Conservation (phyloP, 2,797 vertebrate genomes). For the Iguana delicatissima region DNA sequence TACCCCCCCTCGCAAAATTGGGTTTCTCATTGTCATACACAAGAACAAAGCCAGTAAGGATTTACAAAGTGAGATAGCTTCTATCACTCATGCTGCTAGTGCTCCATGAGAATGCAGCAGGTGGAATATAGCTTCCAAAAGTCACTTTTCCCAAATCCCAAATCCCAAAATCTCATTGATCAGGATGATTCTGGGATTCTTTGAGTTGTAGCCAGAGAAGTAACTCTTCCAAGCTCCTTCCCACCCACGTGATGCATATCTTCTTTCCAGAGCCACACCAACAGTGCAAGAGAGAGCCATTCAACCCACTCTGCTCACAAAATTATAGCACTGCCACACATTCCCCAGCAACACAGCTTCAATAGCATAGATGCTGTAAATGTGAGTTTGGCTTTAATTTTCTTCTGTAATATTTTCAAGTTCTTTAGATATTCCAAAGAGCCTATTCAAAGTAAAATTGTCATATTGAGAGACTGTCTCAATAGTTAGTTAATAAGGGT, state of each 20-base stretch:
- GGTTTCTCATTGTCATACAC: no score
- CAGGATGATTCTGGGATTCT: no score
- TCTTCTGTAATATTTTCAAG: not conserved
- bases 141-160: no score
- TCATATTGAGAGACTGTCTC: not conserved
- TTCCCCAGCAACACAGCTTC: not conserved
- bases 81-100: not conserved
- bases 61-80: not conserved
- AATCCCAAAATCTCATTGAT: no score
- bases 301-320: not conserved
- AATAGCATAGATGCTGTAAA: not conserved
- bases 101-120: not conserved
- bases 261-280: not conserved
- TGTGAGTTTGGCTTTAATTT: not conserved
- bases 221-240: no score
- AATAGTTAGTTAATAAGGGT: not conserved
- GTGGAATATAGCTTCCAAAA: not conserved
- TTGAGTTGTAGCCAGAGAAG: no score
- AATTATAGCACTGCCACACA: not conserved
- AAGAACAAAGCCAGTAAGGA: no score
- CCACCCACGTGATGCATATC: not conserved
- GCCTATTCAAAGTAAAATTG: not conserved
- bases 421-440: not conserved
- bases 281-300: not conserved
- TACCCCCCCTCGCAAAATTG: no score